phyloP scores from a whole-genome alignment of 2,797 vertebrate species.

The Artibeus jamaicensis region DNA sequence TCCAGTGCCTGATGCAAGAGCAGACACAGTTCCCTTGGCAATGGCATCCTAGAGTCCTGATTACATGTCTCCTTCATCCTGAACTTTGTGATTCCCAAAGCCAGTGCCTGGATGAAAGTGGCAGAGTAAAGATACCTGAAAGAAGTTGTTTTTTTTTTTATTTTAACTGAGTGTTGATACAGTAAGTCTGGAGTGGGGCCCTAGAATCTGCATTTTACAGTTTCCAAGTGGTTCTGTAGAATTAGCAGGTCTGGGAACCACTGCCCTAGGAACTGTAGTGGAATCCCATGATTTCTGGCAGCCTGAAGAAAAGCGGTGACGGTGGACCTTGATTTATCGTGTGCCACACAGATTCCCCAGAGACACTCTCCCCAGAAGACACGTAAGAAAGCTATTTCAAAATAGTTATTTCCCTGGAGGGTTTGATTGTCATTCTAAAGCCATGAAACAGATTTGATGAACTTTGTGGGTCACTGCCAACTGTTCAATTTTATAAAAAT shows the following conservation, averaged over 20 bases:
- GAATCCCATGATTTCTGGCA: slow-evolving; percentile 25
- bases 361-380: not conserved
- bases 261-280: not conserved
- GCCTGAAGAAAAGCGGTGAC: not conserved
- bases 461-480: slow-evolving; percentile 41
- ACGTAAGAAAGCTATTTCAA: slow-evolving; percentile 23
- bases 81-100: not conserved
- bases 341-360: slow-evolving; percentile 4
- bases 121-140: not conserved
- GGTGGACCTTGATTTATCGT: slow-evolving; percentile 15
- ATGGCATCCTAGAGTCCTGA: not conserved
- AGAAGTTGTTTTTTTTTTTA: too few species aligned
- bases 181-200: not conserved
- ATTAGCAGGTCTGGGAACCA: not conserved
- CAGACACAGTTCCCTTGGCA: not conserved
- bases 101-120: not conserved
- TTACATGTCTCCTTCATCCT: not conserved
- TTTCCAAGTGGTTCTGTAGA: slow-evolving; percentile 33
- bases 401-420: slow-evolving; percentile 10
- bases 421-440: slow-evolving; percentile 36
- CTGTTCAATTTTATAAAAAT: slow-evolving; percentile 44
- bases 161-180: not conserved
- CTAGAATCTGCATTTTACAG: not conserved
- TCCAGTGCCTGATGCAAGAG: not conserved
- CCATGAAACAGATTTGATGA: slow-evolving; percentile 3